These are phyloP conservation scores for Callithrix jacchus DNA, from an alignment of 2,113 vertebrate species.

Conservation along the genomic window DNA sequence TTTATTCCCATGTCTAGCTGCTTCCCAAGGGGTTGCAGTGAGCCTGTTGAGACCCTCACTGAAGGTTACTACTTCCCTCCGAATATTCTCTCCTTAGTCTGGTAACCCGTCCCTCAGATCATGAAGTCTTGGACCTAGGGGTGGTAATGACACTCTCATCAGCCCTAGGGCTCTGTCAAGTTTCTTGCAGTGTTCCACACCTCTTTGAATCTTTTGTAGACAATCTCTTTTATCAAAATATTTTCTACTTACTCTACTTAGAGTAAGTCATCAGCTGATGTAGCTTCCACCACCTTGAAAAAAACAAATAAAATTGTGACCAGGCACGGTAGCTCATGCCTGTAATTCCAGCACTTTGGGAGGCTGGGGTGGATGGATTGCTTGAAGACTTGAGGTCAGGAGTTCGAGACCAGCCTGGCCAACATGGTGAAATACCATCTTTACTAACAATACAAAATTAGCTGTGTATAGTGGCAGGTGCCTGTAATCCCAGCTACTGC, in stretches of 20 bases:
- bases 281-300: not conserved
- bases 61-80: not conserved
- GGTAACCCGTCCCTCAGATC: not conserved
- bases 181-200: not conserved
- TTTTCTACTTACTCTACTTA: not conserved
- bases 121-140: too few species aligned
- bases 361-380: too few species aligned
- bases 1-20: too few species aligned
- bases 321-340: too few species aligned
- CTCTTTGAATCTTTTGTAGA: not conserved
- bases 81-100: not conserved
- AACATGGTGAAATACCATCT: too few species aligned
- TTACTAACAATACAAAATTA: too few species aligned
- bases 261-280: not conserved
- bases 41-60: not conserved
- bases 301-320: not conserved
- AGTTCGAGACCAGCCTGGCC: too few species aligned
- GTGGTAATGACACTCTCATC: rapidly evolving
- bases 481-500: too few species aligned
- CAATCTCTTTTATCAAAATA: not conserved
- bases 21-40: not conserved
- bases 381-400: too few species aligned
- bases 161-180: rapidly evolving
- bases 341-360: too few species aligned
- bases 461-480: too few species aligned